Conservation (phyloP, 2,113 vertebrate genomes). For the Microtus ochrogaster region DNA sequence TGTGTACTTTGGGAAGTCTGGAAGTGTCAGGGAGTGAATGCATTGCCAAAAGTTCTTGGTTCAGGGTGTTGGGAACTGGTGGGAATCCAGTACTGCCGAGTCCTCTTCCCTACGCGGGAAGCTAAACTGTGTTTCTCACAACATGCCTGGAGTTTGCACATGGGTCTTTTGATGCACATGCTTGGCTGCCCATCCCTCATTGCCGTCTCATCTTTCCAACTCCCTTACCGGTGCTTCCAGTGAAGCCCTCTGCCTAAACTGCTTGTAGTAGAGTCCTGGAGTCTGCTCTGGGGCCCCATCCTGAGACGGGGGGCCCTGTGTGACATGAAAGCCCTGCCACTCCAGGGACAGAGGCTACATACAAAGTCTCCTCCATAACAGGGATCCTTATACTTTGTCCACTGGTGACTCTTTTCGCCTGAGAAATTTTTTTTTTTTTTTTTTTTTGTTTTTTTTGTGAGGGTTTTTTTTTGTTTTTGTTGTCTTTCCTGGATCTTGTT, state of each 20-base stretch:
- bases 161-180: not conserved
- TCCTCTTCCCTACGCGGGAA: fast-evolving
- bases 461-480: too few relatives aligned
- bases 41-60: not conserved
- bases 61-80: not conserved
- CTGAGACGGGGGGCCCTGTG: not conserved
- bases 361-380: not conserved
- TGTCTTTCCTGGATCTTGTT: too few relatives aligned
- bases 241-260: not conserved
- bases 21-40: not conserved
- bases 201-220: not conserved
- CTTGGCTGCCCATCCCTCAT: not conserved
- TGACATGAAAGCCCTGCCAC: not conserved
- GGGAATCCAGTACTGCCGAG: not conserved
- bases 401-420: too few relatives aligned
- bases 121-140: not conserved
- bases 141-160: not conserved
- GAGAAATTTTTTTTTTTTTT: not conserved
- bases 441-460: too few relatives aligned
- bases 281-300: not conserved
- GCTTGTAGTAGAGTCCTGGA: not conserved
- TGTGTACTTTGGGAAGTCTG: not conserved
- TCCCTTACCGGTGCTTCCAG: not conserved
- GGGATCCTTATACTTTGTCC: not conserved
- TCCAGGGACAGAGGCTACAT: not conserved